Evolutionary conservation across 1,140 invertebrate species (phyloP), one percentile per base, ranked within the genome.

Genomic region (Anagrus nilaparvatae): DNA sequence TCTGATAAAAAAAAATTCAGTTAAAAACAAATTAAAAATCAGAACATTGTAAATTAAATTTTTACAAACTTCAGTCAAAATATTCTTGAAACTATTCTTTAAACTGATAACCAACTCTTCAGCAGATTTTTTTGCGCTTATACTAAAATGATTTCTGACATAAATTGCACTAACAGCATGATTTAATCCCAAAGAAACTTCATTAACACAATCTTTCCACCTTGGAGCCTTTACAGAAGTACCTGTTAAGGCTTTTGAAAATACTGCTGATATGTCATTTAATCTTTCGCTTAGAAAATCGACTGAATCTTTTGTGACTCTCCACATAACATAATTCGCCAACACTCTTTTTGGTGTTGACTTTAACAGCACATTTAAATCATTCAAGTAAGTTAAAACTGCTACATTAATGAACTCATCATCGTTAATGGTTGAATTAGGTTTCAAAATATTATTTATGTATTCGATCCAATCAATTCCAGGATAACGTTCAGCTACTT

Each of bases 391-490:
- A 40, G 74, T 73, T 0, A 87, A 87, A 1, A 87, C 84, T 39
- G 81, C 82, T 1, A 93, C 78, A 40, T 88, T 83, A 10, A 92
- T 71, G 6, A 81, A 55, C 62, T 95, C 89, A 24, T 86, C 70
- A 0, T 75, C 65, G 3, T 64, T 68, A 0, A 96, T 65, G 29
- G 61, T 52, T 0, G 77, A 61, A 4, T 71, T 70, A 0, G 72
- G 65, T 0, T 76, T 69, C 8, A 96, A 65, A 8, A 93, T 59
- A 0, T 65, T 78, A 59, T 87, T 86, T 51, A 94, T 79, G 56
- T 91, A 93, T 31, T 81, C 74, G 41, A 77, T 56, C 87, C 87
- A 91, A 6, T 83, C 76, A 17, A 90, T 77, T 53, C 77, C 77
- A 3, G 82, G 80, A 55, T 82, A 87, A 34, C 79, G 78, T 18